Evolutionary conservation across 2,113 vertebrate genomes (phyloP).

Genomic region (Lophura nycthemera): DNA sequence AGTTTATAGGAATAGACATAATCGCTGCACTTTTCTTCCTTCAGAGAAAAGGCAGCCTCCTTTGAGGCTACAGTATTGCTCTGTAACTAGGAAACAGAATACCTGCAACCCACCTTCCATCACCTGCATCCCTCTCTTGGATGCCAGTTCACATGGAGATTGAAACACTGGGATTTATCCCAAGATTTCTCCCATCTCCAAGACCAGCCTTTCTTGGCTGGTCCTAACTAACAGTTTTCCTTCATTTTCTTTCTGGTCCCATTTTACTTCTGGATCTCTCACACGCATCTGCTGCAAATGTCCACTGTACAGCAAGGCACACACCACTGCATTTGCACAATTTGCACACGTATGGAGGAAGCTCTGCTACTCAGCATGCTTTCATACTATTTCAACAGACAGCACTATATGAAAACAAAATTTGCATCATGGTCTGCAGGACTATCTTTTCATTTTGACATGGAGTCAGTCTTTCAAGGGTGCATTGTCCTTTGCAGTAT

Average conservation of each 20-base stretch:
- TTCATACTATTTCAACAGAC: background rate
- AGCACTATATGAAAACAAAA: background rate
- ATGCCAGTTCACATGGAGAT: background rate
- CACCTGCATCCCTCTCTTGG: background rate
- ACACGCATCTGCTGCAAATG: background rate
- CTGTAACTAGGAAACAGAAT: background rate
- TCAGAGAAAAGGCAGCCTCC: slow-evolving; percentile 30
- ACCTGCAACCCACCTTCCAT: slow-evolving; percentile 22
- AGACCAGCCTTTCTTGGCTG: background rate
- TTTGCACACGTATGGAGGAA: fast-evolving
- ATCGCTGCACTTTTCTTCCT: slow-evolving; percentile 36
- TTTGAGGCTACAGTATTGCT: slow-evolving; percentile 26
- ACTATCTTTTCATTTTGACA: background rate
- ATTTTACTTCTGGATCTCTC: background rate
- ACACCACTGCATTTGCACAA: fast-evolving
- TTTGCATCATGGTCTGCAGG: background rate
- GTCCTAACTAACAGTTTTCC: background rate
- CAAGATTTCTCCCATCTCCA: background rate
- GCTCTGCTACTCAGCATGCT: fast-evolving
- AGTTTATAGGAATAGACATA: slow-evolving; percentile 62
- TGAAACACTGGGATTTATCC: background rate
- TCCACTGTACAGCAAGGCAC: background rate
- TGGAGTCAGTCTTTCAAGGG: background rate
- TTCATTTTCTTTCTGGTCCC: background rate
- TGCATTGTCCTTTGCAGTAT: background rate